Conservation (phyloP, 2,888 invertebrate species). For the Mesorhabditis spiculigera region DNA sequence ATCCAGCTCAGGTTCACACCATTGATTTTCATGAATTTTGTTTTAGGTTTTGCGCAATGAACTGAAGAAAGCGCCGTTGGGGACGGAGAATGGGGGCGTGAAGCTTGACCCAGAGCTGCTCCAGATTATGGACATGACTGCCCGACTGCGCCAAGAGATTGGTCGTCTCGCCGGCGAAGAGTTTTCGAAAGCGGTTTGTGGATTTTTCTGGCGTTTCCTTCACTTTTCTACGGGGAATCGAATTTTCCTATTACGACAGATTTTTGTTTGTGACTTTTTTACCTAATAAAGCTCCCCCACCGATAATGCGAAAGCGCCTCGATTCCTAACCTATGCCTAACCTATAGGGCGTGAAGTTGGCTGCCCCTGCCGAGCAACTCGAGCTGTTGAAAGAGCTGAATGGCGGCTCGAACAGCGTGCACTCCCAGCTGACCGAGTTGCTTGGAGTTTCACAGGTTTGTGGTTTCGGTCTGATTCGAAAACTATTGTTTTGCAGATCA, state of each 20-base stretch:
- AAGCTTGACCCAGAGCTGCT: not conserved
- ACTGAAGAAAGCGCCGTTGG: not conserved
- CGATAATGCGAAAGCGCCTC: conserved; percentile 5
- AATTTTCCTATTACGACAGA: too few relatives aligned
- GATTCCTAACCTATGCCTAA: not conserved
- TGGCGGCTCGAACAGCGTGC: not conserved
- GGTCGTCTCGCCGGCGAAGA: not conserved
- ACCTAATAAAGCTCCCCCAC: too few relatives aligned
- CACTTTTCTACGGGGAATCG: too few relatives aligned
- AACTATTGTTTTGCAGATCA: too few relatives aligned
- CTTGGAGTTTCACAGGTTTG: conserved; percentile 22
- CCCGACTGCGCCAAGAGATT: not conserved
- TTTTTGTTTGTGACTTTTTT: too few relatives aligned
- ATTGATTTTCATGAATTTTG: not conserved
- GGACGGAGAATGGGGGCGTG: not conserved
- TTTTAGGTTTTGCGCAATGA: not conserved
- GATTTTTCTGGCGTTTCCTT: conserved; percentile 8
- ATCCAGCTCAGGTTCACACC: conserved; percentile 17
- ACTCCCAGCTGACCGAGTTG: conserved; percentile 14
- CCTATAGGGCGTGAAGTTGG: not conserved
- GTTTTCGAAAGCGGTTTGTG: conserved; percentile 6
- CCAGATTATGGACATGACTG: not conserved
- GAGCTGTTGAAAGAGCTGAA: not conserved
- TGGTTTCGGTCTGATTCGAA: not conserved
- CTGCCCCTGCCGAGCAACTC: not conserved